phyloP scores from a whole-genome alignment of 92 coral and sea anemone genomes.

The Epizoanthus scotinus region DNA sequence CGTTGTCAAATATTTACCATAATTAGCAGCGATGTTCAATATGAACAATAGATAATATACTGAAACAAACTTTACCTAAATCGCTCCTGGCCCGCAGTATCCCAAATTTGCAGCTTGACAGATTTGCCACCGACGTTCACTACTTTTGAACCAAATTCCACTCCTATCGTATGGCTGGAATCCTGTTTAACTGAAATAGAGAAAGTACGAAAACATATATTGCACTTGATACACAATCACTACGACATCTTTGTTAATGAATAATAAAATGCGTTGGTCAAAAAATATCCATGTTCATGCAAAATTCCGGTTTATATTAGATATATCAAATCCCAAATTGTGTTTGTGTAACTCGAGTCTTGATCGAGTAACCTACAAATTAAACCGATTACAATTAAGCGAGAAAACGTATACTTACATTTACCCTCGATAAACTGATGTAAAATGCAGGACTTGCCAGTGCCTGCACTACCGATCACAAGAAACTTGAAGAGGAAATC shows the following conservation, averaged over 20 bases:
- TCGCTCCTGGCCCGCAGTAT: slow-evolving; percentile 98
- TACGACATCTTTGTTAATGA: not conserved
- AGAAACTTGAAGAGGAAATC: slow-evolving; percentile 99
- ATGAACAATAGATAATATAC: not conserved
- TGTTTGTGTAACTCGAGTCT: not conserved
- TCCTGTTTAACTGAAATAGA: slow-evolving; percentile 88
- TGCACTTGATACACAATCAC: not conserved
- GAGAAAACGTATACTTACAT: slow-evolving; percentile 68
- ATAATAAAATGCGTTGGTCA: not conserved
- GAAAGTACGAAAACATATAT: not conserved
- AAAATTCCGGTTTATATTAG: not conserved
- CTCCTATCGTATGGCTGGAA: slow-evolving; percentile 99
- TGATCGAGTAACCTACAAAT: too few relatives aligned
- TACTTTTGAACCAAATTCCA: slow-evolving; percentile 97
- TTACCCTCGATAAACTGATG: slow-evolving; percentile 99
- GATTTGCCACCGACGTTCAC: slow-evolving; percentile 98
- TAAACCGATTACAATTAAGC: not conserved
- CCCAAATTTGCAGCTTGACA: slow-evolving; percentile 98
- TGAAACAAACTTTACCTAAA: slow-evolving; percentile 67
- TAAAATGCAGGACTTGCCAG: slow-evolving; percentile 96
- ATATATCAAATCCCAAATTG: not conserved
- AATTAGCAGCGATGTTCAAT: not conserved
- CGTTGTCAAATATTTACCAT: not conserved
- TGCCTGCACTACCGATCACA: slow-evolving; percentile 99
- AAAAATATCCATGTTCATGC: not conserved